Evolutionary conservation across 2,888 invertebrate species (phyloP), one percentile per base, ranked within the genome.

Genomic region (Dexiosoma caninum): DNA sequence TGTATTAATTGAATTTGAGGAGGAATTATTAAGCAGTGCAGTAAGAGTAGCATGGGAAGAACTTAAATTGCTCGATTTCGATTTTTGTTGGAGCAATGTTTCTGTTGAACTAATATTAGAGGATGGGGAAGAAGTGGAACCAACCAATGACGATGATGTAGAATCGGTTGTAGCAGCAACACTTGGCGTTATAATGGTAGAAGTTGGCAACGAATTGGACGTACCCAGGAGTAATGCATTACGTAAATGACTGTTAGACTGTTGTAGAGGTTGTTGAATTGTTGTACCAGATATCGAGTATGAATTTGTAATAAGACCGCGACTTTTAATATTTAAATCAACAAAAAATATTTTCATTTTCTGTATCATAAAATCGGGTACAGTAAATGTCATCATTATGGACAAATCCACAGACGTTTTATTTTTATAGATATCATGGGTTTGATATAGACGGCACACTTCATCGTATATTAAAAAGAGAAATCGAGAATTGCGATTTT

Each of bases 381-480:
- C 92, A 64, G 90, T 90, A 84, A 94, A 94, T 0, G 88, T 87
- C 16, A 88, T 85, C 85, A 90, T 87, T 78, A 88, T 84, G 46
- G 85, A 85, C 6, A 91, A 85, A 84, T 90, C 87, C 10, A 91
- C 85, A 82, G 87, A 90, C 1, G 90, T 85, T 66, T 89, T 90
- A 75, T 87, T 87, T 77, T 87, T 88, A 83, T 93, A 93, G 82
- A 92, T 91, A 51, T 93, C 92, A 32, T 88, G 85, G 4, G 91
- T 91, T 83, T 91, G 90, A 55, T 92, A 91, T 66, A 94, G 87
- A 72, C 92, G 92, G 71, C 91, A 88, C 2, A 94, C 92, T 86
- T 94, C 94, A 55, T 93, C 92, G 59, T 93, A 89, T 44, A 93
- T 90, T 75, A 94, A 88, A 85, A 94, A 91, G 83, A 94, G 87